phyloP scores from a whole-genome alignment of 2,113 vertebrate genomes.

The Lophotis ruficrista region DNA sequence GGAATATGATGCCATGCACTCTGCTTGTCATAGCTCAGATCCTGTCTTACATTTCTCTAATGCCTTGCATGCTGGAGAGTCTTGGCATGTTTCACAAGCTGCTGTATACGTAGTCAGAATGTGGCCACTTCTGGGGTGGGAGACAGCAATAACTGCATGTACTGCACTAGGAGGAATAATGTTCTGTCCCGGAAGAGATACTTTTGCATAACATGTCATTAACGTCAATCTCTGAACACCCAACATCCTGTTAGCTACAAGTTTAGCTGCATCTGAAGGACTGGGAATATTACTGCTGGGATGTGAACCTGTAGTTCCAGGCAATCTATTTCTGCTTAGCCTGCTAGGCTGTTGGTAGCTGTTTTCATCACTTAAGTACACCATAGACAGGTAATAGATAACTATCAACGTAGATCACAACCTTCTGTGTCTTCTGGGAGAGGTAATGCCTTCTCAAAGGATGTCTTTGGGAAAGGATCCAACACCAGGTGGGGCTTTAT shows the following conservation, averaged over 20 bases:
- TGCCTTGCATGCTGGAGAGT: slow-evolving; percentile 4
- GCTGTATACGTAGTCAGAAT: slow-evolving; percentile 11
- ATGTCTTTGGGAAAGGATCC: background rate
- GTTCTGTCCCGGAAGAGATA: slow-evolving; percentile 17
- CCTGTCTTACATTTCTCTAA: slow-evolving; percentile 40
- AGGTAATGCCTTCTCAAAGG: background rate
- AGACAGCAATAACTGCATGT: background rate
- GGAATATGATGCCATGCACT: slow-evolving; percentile 49
- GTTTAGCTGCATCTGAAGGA: background rate
- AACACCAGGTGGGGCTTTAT: background rate
- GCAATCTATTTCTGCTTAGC: background rate
- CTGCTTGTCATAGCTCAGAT: slow-evolving; percentile 46
- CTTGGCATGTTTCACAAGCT: slow-evolving; percentile 24
- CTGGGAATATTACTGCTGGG: background rate
- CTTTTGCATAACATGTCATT: slow-evolving; percentile 25
- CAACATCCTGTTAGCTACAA: background rate
- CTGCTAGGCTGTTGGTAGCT: background rate
- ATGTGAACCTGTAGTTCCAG: slow-evolving; percentile 24
- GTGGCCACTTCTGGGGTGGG: background rate
- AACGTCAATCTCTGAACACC: background rate
- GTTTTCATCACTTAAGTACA: background rate
- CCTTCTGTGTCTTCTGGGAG: background rate
- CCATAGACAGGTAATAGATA: background rate
- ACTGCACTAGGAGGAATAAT: background rate
- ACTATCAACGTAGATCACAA: background rate